phyloP scores from a whole-genome alignment of 2,113 vertebrate species.

The Gopherus flavomarginatus region DNA sequence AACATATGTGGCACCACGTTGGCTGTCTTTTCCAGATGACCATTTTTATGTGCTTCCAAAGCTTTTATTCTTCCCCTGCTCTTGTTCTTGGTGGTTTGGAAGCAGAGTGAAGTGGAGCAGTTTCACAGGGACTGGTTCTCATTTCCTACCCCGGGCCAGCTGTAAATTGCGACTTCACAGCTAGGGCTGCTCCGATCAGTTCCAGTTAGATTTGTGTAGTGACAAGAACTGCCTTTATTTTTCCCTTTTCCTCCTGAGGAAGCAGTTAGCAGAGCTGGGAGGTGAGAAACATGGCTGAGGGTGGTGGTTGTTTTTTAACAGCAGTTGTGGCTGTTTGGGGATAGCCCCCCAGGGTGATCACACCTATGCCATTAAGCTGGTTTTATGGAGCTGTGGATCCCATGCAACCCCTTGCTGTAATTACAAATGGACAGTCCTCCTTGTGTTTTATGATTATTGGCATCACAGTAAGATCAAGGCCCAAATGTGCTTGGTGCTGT shows the following conservation, averaged over 20 bases:
- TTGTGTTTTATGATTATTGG: neutral
- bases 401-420: neutral
- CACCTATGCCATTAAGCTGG: neutral
- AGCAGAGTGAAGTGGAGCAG: neutral
- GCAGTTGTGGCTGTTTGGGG: fast-evolving
- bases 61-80: neutral
- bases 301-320: neutral
- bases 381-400: neutral
- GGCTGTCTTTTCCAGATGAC: neutral
- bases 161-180: neutral
- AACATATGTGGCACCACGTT: neutral
- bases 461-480: neutral
- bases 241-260: neutral
- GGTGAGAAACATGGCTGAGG: neutral
- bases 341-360: neutral
- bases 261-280: neutral
- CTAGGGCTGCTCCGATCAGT: neutral
- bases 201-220: neutral
- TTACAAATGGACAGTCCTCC: neutral
- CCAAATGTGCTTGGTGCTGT: neutral
- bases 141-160: neutral
- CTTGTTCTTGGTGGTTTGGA: neutral
- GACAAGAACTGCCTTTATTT: neutral
- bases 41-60: neutral
- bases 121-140: neutral